Percentiles rank a stretch among this genome's conserved stretches.
These are phyloP conservation scores for Drosophila athabasca DNA, from an alignment of 1,140 invertebrate genomes.

Conservation along the genomic window DNA sequence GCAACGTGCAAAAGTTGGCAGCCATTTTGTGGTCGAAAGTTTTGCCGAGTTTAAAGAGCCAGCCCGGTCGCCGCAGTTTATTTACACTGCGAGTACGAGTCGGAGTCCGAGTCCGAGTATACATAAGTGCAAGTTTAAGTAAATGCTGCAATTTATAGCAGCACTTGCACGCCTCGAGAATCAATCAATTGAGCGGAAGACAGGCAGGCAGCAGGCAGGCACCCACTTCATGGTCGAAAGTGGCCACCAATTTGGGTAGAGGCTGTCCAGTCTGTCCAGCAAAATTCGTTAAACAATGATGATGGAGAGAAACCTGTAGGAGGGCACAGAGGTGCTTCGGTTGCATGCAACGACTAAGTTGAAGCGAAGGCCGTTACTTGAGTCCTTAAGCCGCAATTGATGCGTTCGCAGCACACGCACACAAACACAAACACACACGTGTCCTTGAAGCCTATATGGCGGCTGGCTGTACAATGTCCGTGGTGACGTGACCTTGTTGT, in stretches of 20 bases:
- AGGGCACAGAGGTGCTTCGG: too few species aligned
- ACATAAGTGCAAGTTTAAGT: slow-evolving; percentile 35
- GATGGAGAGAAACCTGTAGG: neutral
- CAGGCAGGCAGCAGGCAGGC: neutral
- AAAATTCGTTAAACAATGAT: slow-evolving; percentile 26
- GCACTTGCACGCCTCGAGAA: slow-evolving; percentile 28
- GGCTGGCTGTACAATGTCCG: too few species aligned
- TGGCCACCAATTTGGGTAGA: slow-evolving; percentile 2
- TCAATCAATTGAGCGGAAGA: slow-evolving; percentile 32
- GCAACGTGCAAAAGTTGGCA: slow-evolving; percentile 54
- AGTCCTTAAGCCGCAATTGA: slow-evolving; percentile 43
- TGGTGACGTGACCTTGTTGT: slow-evolving; percentile 50
- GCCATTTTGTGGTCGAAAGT: slow-evolving; percentile 57
- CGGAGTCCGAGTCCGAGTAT: too few species aligned
- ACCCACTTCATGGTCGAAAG: neutral
- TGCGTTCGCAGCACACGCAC: slow-evolving; percentile 26
- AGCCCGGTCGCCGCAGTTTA: slow-evolving; percentile 19
- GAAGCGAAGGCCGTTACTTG: slow-evolving; percentile 34
- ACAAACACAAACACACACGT: neutral
- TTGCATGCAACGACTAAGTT: slow-evolving; percentile 13
- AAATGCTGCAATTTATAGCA: slow-evolving; percentile 47
- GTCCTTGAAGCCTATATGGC: slow-evolving; percentile 39
- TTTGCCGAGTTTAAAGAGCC: slow-evolving; percentile 23
- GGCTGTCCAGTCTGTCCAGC: too few species aligned
- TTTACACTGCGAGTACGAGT: slow-evolving; percentile 5